These are phyloP conservation scores for Apodemia hepburni DNA, from an alignment of 2,888 invertebrate genomes.

Conservation along the genomic window DNA sequence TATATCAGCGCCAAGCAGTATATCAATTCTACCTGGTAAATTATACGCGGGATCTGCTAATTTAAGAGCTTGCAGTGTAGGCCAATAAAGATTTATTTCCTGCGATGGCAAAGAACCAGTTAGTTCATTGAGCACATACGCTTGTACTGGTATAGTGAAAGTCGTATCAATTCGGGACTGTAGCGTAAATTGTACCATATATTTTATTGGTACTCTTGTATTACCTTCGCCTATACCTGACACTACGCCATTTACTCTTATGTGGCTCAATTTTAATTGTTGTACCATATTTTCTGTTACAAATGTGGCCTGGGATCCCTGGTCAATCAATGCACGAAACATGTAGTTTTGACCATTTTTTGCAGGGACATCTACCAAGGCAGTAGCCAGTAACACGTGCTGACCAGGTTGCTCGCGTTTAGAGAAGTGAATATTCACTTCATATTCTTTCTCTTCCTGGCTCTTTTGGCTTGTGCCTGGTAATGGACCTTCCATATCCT, in stretches of 20 bases:
- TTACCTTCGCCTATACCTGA: conserved; percentile 20
- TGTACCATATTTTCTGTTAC: conserved; percentile 31
- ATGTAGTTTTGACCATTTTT: conserved; percentile 19
- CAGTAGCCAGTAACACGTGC: conserved; percentile 27
- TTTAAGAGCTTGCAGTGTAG: neutral
- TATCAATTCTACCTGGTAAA: conserved; percentile 29
- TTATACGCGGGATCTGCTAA: conserved; percentile 26
- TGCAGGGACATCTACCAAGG: conserved; percentile 22
- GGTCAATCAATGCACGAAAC: conserved; percentile 32
- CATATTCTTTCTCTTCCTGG: neutral
- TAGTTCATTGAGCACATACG: conserved; percentile 19
- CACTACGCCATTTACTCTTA: conserved; percentile 21
- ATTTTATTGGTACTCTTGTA: conserved; percentile 3
- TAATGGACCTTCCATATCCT: neutral
- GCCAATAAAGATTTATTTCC: conserved; percentile 7
- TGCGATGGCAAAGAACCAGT: conserved; percentile 17
- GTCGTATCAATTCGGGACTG: conserved; percentile 4
- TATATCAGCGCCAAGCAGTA: conserved; percentile 35
- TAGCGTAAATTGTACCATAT: conserved; percentile 14
- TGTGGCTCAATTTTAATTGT: conserved; percentile 25
- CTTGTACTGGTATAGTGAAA: conserved; percentile 14
- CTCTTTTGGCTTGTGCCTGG: neutral
- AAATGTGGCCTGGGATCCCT: conserved; percentile 35
- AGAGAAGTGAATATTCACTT: neutral
- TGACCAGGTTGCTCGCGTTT: conserved; percentile 12